Conservation (phyloP, 1,140 invertebrate species). For the Macrotrachela quadricornifera region DNA sequence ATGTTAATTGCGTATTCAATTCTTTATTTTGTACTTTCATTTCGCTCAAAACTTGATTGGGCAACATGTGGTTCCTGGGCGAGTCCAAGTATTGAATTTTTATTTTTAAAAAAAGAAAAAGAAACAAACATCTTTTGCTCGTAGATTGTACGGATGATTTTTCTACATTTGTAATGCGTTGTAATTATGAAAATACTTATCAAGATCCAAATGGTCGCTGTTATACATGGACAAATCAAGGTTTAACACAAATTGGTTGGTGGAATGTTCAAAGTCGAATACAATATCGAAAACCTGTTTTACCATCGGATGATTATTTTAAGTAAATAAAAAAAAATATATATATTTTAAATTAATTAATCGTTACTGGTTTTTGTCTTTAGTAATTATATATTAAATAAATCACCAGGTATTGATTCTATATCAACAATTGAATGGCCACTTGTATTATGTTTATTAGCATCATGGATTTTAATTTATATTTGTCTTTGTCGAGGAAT, state of each 20-base stretch:
- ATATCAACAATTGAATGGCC: conserved; percentile 8
- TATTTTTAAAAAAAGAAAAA: no score
- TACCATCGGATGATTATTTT: conserved; percentile 7
- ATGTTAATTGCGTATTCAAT: conserved; percentile 65
- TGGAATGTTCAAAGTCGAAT: conserved; percentile 5
- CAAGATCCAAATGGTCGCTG: no score
- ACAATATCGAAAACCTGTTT: conserved; percentile 34
- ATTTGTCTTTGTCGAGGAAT: conserved; percentile 13
- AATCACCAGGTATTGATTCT: conserved; percentile 8
- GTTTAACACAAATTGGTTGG: not conserved
- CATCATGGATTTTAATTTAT: conserved; percentile 10
- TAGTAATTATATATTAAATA: conserved; percentile 24
- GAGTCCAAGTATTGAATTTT: conserved; percentile 14
- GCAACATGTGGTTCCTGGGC: conserved; percentile 38
- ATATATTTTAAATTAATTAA: not conserved
- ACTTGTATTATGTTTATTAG: conserved; percentile 2
- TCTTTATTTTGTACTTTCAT: conserved; percentile 54
- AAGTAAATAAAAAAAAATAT: not conserved
- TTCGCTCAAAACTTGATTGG: conserved; percentile 49
- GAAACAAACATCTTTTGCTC: no score
- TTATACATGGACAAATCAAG: not conserved
- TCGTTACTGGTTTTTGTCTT: not conserved
- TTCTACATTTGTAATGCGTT: not conserved
- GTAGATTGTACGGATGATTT: not conserved
- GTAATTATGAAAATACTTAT: not conserved